These are phyloP conservation scores for Atrina japonica DNA, from an alignment of 2,888 invertebrate species.

Conservation along the genomic window DNA sequence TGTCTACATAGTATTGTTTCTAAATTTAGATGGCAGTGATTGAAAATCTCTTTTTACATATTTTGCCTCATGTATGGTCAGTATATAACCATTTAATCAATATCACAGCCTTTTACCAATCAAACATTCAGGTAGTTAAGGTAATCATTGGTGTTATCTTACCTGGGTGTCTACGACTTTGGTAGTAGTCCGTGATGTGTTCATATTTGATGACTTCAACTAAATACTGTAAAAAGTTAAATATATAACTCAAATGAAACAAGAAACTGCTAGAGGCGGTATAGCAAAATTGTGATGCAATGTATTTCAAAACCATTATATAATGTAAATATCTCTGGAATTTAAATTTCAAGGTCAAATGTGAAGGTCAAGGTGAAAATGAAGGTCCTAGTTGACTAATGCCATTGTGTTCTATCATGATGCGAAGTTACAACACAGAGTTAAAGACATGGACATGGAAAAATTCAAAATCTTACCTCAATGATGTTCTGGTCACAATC, in stretches of 20 bases:
- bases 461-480: conserved; percentile 28
- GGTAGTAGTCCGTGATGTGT: conserved; percentile 38
- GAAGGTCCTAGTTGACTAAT: neutral
- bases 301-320: too few species aligned
- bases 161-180: conserved; percentile 22
- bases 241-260: neutral
- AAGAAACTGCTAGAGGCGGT: neutral
- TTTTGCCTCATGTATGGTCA: neutral
- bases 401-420: neutral
- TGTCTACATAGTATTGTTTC: too few species aligned
- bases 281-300: neutral
- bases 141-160: neutral
- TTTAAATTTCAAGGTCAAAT: too few species aligned
- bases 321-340: too few species aligned
- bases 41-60: too few species aligned
- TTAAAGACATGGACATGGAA: neutral
- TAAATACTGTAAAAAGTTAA: conserved; percentile 30
- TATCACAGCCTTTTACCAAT: too few species aligned
- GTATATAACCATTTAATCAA: too few species aligned
- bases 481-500: conserved; percentile 35
- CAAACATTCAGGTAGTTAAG: too few species aligned
- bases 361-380: too few species aligned
- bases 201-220: conserved; percentile 38
- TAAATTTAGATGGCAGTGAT: too few species aligned
- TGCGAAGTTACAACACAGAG: neutral